Base-by-base conservation (phyloP, 2,888 invertebrate genomes). In the Abrostola tripartita region DNA sequence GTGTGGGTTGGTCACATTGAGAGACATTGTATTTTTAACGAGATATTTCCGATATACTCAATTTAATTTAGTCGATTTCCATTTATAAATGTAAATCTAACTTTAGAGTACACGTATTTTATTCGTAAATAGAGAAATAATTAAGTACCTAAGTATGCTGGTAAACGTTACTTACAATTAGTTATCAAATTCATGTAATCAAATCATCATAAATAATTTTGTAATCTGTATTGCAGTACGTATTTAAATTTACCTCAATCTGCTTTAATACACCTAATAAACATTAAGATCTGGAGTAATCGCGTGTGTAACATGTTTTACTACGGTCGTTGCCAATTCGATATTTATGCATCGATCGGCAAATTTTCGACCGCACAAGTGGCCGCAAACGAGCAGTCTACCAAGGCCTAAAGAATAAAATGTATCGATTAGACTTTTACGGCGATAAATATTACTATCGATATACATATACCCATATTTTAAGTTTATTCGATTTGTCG, bases 361-460 rank as follows among this genome's bases (percentile, higher is more conserved):
- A 58, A 61, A 61, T 74, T 64, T 73, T 73, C 41, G 74, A 72
- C 80, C 82, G 58, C 81, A 77, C 71, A 74, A 66, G 62, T 68
- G 69, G 74, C 52, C 47, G 64, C 50, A 65, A 68, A 77, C 54
- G 61, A 53, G 50, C 60, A 51, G 35, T 61, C 62, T 72, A 72
- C 67, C 65, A 58, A 70, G 56, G 59, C 57, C 65, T 71, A 65
- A 68, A 24, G 24, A 24, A 24, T 24, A 74, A 70, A 76, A 69
- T 60, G 50, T 35, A 47, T 55, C 56, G 63, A 68, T 71, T 59
- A 78, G 44, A 62, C 51, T 64, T 74, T 67, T 71, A 59, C 51
- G 54, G 37, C 49, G 38, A 42, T 59, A 55, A 61, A 74, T 51
- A 58, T 47, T 61, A 53, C 52, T 50, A 51, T 38, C n/a, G 38